These are phyloP conservation scores for Meriones psammophilus DNA, from an alignment of 2,797 vertebrate genomes.

Conservation along the genomic window DNA sequence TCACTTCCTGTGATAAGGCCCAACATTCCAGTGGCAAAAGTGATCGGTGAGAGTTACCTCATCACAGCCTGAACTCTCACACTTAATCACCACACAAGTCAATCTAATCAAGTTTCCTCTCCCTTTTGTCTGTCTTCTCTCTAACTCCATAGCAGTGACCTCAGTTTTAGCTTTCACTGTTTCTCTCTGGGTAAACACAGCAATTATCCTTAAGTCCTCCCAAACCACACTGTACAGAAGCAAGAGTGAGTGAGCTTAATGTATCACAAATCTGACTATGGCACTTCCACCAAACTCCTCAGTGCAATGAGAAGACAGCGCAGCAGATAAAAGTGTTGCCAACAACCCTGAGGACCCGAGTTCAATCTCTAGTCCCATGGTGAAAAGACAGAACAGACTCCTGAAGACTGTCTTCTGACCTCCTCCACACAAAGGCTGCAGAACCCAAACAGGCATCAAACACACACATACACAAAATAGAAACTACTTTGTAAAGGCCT, in stretches of 20 bases:
- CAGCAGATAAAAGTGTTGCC: background rate
- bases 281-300: background rate
- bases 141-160: background rate
- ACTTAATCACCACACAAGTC: background rate
- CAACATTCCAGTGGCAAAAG: background rate
- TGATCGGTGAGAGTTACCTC: background rate
- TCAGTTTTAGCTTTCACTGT: background rate
- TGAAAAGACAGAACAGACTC: background rate
- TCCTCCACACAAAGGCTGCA: background rate
- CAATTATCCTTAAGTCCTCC: background rate
- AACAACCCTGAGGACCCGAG: background rate
- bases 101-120: conserved; percentile 6
- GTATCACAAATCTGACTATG: background rate
- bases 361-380: background rate
- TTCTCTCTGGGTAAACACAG: background rate
- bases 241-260: background rate
- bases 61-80: background rate
- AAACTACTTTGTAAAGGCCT: background rate
- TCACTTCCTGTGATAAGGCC: conserved; percentile 1
- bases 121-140: background rate
- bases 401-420: background rate
- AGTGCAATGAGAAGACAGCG: too few species aligned
- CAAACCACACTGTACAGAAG: background rate
- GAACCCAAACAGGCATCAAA: background rate
- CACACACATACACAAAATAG: background rate